Evolutionary conservation across 2,888 invertebrate species (phyloP).

Genomic region (Callosobruchus maculatus): DNA sequence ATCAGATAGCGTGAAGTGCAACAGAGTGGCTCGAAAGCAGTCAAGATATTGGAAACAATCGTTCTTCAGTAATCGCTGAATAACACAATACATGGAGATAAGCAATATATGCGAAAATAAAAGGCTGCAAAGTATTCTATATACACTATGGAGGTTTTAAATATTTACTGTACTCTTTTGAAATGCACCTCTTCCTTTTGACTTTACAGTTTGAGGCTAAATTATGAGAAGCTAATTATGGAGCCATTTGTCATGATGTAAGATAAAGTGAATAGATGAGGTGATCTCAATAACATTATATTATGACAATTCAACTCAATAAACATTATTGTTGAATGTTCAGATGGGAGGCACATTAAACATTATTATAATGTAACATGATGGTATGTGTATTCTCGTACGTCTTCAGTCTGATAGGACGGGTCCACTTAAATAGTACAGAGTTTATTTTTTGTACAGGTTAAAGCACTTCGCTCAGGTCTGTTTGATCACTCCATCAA

Average conservation of each 20-base stretch:
- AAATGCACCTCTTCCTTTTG: background rate
- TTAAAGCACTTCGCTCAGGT: background rate
- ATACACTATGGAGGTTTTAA: no score
- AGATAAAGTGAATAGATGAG: slow-evolving; percentile 14
- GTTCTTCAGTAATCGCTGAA: no score
- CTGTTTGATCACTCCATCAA: background rate
- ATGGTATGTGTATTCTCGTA: slow-evolving; percentile 19
- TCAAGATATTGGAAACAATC: no score
- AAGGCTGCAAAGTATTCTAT: no score
- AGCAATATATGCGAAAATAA: no score
- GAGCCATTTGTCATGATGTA: background rate
- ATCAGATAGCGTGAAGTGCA: no score
- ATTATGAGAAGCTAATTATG: background rate
- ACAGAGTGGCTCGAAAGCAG: no score
- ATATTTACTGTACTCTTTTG: no score
- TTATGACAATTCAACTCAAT: background rate
- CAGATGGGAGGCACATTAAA: slow-evolving; percentile 47
- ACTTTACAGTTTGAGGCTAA: no score
- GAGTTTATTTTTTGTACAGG: slow-evolving; percentile 20
- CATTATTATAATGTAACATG: slow-evolving; percentile 37
- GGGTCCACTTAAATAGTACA: slow-evolving; percentile 28
- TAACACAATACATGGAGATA: no score
- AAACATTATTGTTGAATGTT: slow-evolving; percentile 26
- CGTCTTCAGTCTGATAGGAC: slow-evolving; percentile 35
- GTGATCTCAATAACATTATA: background rate